These are phyloP conservation scores for Yponomeuta evonymella DNA, from an alignment of 2,888 invertebrate genomes.

Conservation along the genomic window DNA sequence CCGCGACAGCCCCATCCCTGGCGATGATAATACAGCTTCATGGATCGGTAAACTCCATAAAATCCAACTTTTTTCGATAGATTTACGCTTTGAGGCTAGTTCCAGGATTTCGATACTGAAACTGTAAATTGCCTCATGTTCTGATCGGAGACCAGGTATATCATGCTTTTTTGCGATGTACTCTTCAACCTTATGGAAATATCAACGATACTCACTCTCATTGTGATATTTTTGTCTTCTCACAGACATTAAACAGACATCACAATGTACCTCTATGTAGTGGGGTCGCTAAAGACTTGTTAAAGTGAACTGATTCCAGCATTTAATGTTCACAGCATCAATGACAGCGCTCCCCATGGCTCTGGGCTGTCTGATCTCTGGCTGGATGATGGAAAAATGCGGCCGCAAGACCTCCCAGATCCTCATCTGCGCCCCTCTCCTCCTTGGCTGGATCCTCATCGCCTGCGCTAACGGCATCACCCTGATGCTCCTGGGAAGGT, in stretches of 20 bases:
- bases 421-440: constrained; percentile 71
- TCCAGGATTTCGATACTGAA: not conserved
- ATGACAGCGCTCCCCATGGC: constrained; percentile 80
- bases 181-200: too few relatives aligned
- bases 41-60: constrained; percentile 73
- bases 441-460: constrained; percentile 78
- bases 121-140: not conserved
- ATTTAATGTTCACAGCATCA: constrained; percentile 66
- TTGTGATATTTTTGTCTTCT: not conserved
- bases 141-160: not conserved
- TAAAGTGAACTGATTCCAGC: constrained; percentile 16
- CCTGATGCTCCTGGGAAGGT: constrained; percentile 71
- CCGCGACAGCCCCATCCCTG: constrained; percentile 53
- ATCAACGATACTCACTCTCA: not conserved
- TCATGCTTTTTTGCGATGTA: not conserved
- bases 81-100: not conserved
- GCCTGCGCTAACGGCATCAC: constrained; percentile 65
- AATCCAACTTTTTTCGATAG: not conserved
- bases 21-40: constrained; percentile 67
- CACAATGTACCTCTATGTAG: not conserved
- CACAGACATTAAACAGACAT: not conserved
- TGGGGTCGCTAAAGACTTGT: not conserved
- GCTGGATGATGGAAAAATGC: constrained; percentile 76
- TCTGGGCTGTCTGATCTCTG: constrained; percentile 77
- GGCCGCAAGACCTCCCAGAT: constrained; percentile 77